These are phyloP conservation scores for Delia radicum DNA, from an alignment of 1,140 invertebrate species.

Conservation along the genomic window DNA sequence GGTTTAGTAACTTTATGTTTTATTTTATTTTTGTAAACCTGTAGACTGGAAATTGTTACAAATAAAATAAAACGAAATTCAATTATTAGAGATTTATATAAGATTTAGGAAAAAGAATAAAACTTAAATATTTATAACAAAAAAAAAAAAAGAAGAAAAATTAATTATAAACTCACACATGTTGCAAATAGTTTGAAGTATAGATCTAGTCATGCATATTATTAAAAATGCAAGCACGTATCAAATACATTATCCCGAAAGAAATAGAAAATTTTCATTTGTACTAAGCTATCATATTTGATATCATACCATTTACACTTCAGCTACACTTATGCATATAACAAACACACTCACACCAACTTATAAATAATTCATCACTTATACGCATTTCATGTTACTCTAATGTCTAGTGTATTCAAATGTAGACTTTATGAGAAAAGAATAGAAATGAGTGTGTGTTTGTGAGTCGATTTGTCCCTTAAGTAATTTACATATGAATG, in stretches of 20 bases:
- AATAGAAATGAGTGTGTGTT: too few species aligned
- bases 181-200: too few species aligned
- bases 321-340: too few species aligned
- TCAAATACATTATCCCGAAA: background rate
- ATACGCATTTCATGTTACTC: background rate
- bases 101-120: too few species aligned
- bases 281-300: too few species aligned
- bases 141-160: background rate
- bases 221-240: background rate
- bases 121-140: background rate
- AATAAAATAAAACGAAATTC: background rate
- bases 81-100: background rate
- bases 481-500: too few species aligned
- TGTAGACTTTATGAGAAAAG: too few species aligned
- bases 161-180: background rate
- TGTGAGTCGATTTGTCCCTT: too few species aligned
- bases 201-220: background rate
- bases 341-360: background rate
- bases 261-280: background rate
- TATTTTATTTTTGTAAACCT: background rate
- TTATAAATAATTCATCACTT: background rate
- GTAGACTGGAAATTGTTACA: background rate
- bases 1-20: background rate
- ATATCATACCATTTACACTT: background rate
- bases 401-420: too few species aligned